A percentile compares a stretch with the other conserved stretches of the same genome.
phyloP scores from a whole-genome alignment of 2,888 invertebrate species.

The Troglohyphantes excavatus region DNA sequence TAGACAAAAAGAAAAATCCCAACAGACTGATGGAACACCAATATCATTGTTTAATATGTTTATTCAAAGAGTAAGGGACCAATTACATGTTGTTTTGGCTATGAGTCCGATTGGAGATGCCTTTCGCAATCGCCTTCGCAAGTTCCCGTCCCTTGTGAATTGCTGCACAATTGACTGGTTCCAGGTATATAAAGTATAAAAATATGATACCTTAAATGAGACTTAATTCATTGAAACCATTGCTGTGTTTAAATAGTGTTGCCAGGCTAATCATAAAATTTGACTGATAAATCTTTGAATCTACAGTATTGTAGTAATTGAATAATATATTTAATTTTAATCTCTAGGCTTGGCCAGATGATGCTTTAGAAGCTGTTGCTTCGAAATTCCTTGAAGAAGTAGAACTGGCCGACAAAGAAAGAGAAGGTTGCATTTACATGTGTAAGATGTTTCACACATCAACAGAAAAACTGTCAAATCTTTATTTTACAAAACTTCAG shows the following conservation, averaged over 20 bases:
- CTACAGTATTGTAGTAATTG: neutral
- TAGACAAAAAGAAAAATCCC: slow-evolving; percentile 83
- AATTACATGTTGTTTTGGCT: slow-evolving; percentile 92
- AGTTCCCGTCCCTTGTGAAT: slow-evolving; percentile 95
- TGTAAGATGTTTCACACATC: slow-evolving; percentile 93
- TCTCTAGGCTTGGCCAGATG: slow-evolving; percentile 89
- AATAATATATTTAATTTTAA: neutral
- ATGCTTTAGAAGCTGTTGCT: slow-evolving; percentile 94
- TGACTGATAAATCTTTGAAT: too few species aligned
- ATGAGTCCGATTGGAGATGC: slow-evolving; percentile 95
- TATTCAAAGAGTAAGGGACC: slow-evolving; percentile 92
- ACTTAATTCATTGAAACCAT: too few species aligned
- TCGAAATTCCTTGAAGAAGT: slow-evolving; percentile 89
- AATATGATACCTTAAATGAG: too few species aligned
- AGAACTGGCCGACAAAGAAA: slow-evolving; percentile 85
- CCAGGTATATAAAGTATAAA: slow-evolving; percentile 87
- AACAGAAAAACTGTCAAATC: slow-evolving; percentile 88
- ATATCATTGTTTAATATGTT: slow-evolving; percentile 96
- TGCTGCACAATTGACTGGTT: slow-evolving; percentile 99
- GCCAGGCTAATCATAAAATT: too few species aligned
- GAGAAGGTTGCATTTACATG: slow-evolving; percentile 88
- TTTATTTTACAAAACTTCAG: slow-evolving; percentile 85
- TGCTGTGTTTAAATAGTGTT: too few species aligned
- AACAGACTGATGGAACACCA: slow-evolving; percentile 93
- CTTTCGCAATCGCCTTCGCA: slow-evolving; percentile 90